These are phyloP conservation scores for Limnephilus auricula DNA, from an alignment of 2,888 invertebrate species.

Conservation along the genomic window DNA sequence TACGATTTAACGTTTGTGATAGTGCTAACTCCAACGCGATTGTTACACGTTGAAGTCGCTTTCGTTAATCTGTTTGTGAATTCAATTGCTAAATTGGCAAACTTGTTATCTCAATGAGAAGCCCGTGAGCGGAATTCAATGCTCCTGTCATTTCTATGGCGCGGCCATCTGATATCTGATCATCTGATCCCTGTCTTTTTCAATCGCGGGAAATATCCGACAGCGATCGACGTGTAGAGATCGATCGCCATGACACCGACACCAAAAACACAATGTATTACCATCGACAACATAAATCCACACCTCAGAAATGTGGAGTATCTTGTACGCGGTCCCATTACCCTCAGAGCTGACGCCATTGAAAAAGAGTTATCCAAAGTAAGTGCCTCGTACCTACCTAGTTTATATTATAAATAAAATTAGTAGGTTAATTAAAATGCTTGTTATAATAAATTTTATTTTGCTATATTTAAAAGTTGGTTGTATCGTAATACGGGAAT, in stretches of 20 bases:
- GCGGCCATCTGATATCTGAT: background rate
- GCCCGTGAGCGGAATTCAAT: conserved; percentile 12
- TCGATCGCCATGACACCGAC: conserved; percentile 21
- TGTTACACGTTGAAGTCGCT: background rate
- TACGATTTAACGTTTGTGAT: background rate
- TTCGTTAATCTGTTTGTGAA: background rate
- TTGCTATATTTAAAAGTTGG: too few species aligned
- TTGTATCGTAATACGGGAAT: too few species aligned
- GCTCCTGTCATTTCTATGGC: background rate
- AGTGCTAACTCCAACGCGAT: background rate
- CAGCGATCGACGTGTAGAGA: background rate
- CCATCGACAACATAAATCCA: conserved; percentile 91
- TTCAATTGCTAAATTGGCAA: too few species aligned
- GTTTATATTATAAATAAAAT: background rate
- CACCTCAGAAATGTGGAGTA: conserved; percentile 95
- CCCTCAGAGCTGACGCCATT: conserved; percentile 93
- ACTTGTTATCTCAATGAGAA: background rate
- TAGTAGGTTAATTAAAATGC: background rate
- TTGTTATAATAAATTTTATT: background rate
- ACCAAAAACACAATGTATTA: conserved; percentile 68
- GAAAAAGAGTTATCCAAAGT: conserved; percentile 93
- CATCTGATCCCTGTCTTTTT: background rate
- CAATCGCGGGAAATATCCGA: background rate
- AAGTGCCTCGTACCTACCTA: conserved; percentile 14
- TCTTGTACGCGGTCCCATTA: conserved; percentile 97